Base-by-base conservation (phyloP, 2,797 vertebrate species). In the Anguilla obscura region DNA sequence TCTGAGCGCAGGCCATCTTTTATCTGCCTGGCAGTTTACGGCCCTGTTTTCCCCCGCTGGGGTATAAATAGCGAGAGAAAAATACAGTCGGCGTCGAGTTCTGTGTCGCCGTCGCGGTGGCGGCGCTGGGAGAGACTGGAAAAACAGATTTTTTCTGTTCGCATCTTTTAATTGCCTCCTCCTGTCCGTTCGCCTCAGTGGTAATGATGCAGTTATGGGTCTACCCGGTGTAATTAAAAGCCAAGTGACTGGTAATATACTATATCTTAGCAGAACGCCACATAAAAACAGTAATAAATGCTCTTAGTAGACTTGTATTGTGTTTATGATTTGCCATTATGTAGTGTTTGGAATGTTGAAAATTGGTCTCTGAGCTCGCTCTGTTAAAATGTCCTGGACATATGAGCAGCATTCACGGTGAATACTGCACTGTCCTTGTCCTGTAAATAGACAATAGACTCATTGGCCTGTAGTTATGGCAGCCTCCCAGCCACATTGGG, bases 11-110 rank as follows among this genome's bases (percentile, higher is more conserved):
- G 52, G 66, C 40, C 66, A 88, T 88, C 71, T 56, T 80, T 88
- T 85, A 82, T 88, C 85, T 60, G 85, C 74, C 9, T 88, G 88
- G 84, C 84, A 86, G 24, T 80, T 88, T 88, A 56, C 76, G 71
- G 84, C 69, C 87, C 58, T n/a, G 50, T 86, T 79, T 56, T 79
- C 33, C 27, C 40, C 82, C 10, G 16, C 82, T 71, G 48, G 71
- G 63, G 85, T 76, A 85, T 88, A 63, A 85, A 76, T 88, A 76
- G 66, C 2, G 2, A 50, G 9, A 60, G 63, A 85, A 30, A 85
- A 56, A 85, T 45, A 74, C 50, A 74, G 66, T n/a, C 18, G 45
- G 60, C 52, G 80, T 69, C 33, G 10, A 30, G 33, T 45, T 69
- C 80, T 76, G 84, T 52, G 33, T 21, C 36, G 1, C 40, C 21